phyloP scores from a whole-genome alignment of 2,113 vertebrate species.

The Apteryx mantelli region DNA sequence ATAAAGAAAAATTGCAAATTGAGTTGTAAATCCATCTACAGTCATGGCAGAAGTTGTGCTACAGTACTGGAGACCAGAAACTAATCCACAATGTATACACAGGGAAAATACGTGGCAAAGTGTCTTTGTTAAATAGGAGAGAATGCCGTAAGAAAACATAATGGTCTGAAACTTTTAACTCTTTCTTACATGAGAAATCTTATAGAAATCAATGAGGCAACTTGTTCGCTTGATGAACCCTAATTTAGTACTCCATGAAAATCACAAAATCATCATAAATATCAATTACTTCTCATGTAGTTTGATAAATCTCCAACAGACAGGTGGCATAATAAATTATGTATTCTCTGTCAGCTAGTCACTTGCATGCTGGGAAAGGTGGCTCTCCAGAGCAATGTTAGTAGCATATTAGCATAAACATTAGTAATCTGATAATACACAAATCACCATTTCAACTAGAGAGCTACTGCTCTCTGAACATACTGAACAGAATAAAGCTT shows the following conservation, averaged over 20 bases:
- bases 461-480: constrained; percentile 35
- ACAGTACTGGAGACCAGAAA: background rate
- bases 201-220: constrained; percentile 35
- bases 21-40: background rate
- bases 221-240: constrained; percentile 4
- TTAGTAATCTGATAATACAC: constrained; percentile 53
- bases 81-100: background rate
- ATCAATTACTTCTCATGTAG: constrained; percentile 37
- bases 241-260: constrained; percentile 32
- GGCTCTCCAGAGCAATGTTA: constrained; percentile 47
- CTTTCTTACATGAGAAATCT: background rate
- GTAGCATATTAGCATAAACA: constrained; percentile 65
- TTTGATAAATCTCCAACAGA: constrained; percentile 55
- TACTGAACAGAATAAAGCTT: constrained; percentile 32
- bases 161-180: background rate
- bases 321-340: constrained; percentile 69
- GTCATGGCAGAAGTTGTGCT: background rate
- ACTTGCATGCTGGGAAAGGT: constrained; percentile 62
- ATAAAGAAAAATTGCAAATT: background rate
- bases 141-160: background rate
- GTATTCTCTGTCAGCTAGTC: constrained; percentile 30
- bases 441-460: constrained; percentile 57
- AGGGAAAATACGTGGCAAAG: background rate
- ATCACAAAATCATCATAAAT: constrained; percentile 66
- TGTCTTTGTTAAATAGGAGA: background rate